Base-by-base conservation (phyloP, 1,140 invertebrate species). In the Marisa cornuarietis region DNA sequence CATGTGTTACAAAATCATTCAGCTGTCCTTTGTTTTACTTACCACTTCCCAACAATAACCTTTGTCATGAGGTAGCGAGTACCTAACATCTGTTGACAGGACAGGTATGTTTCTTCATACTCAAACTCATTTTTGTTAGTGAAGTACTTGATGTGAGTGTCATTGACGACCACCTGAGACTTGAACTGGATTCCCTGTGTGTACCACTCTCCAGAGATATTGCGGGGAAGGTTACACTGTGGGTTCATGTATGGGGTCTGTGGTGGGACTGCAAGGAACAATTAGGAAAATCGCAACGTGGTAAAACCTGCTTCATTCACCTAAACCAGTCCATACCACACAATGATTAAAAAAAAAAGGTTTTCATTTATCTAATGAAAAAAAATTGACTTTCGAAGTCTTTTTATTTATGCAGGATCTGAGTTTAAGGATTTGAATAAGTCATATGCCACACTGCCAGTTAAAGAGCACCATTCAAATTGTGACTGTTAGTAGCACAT, bases 21-120 rank as follows among this genome's bases (percentile, higher is more conserved):
- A 42, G 31, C 31, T 42, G 31, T 42, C 31, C 31, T 42, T 42
- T 42, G 31, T 42, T 42, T 6, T 42, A 89, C 87, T 90, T 92
- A 96, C 95, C 96, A 99, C 92, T 97, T 97, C 92, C 99, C 97
- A 1, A 99, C 96, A 10, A 97, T 98, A 13, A 99, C 93, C 82
- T 97, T 93, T 14, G 97, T 96, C 96, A 99, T 98, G 94, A 99
- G 97, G 63, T 96, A 95, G 82, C 97, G 93, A 51, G 94, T 94
- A 95, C 88, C 96, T 92, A 90, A 95, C 93, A 92, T 99, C 96
- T 90, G 89, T 79, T 95, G 94, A 90, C 98, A 99, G n/a, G 98
- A 95, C 90, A 98, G 99, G 88, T 97, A 96, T 5, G 96, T 97
- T 85, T 94, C 94, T 81, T 97, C 93, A 86, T 94, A 97, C 85